phyloP scores from a whole-genome alignment of 2,888 invertebrate genomes.

The Catocala sponsa region DNA sequence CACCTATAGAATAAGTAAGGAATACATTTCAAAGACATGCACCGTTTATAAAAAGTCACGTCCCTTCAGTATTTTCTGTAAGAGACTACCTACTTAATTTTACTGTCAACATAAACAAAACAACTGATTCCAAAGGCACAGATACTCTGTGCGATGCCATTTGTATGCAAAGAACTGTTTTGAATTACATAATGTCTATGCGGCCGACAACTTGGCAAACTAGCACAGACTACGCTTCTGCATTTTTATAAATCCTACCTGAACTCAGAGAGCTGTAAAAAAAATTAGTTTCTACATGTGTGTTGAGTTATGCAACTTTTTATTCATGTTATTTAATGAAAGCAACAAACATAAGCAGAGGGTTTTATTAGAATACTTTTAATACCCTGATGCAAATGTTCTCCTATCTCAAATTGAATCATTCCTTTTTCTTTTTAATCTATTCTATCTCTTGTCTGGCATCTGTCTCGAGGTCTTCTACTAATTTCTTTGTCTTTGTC shows the following conservation, averaged over 20 bases:
- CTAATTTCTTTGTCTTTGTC: too few species aligned
- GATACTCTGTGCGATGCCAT: constrained; percentile 17
- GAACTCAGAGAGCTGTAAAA: not conserved
- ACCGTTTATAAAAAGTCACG: too few species aligned
- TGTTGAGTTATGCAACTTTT: not conserved
- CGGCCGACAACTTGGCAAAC: constrained; percentile 17
- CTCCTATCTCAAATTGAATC: too few species aligned
- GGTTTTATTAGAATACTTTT: too few species aligned
- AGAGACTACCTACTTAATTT: not conserved
- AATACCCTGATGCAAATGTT: too few species aligned
- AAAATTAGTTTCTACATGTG: not conserved
- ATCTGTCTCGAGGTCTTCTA: too few species aligned
- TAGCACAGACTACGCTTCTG: constrained; percentile 15
- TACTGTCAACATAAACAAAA: not conserved
- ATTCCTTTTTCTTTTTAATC: too few species aligned
- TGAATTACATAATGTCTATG: constrained; percentile 29
- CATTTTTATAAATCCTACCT: constrained; percentile 10
- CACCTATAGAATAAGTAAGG: too few species aligned
- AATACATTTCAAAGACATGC: too few species aligned
- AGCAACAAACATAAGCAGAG: too few species aligned
- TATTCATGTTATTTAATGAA: too few species aligned
- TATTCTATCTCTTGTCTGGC: too few species aligned
- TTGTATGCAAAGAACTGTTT: constrained; percentile 25
- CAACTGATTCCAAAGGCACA: not conserved
- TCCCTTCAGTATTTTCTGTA: not conserved